A percentile compares a stretch with the other conserved stretches of the same genome.
Evolutionary conservation across 2,797 vertebrate species (phyloP).

Genomic region (Pseudochromis fuscus): DNA sequence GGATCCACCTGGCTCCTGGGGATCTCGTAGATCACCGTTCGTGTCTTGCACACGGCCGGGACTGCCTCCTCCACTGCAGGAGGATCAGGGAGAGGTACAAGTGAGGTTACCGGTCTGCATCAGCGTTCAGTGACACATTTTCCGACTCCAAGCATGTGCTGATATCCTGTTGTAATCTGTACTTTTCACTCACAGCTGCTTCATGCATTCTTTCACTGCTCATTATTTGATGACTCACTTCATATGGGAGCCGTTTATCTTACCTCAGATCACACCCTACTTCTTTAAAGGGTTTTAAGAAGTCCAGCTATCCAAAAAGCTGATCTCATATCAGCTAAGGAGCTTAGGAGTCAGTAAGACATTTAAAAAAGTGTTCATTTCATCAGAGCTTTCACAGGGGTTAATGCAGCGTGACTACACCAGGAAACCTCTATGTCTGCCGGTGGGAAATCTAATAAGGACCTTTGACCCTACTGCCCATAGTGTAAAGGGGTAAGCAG

Average conservation of each 20-base stretch:
- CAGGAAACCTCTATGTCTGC: constrained; percentile 57
- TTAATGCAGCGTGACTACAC: constrained; percentile 64
- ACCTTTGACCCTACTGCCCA: constrained; percentile 55
- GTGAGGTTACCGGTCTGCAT: not conserved
- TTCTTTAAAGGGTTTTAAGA: constrained; percentile 62
- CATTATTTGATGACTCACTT: constrained; percentile 75
- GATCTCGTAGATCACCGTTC: constrained; percentile 96
- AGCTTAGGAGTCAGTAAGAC: constrained; percentile 62
- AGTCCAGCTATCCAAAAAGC: constrained; percentile 57
- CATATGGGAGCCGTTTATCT: constrained; percentile 61
- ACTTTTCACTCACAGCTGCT: constrained; percentile 51
- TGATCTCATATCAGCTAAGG: constrained; percentile 75
- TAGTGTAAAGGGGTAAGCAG: constrained; percentile 41
- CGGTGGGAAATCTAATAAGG: constrained; percentile 63
- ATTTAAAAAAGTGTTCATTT: constrained; percentile 53
- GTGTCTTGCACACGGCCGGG: constrained; percentile 93
- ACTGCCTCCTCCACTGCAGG: constrained; percentile 90
- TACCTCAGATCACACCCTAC: constrained; percentile 62
- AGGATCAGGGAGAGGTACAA: not conserved
- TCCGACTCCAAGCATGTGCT: constrained; percentile 17
- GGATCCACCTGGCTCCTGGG: constrained; percentile 96
- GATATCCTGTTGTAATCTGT: constrained; percentile 49
- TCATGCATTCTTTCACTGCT: constrained; percentile 63
- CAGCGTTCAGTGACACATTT: constrained; percentile 53
- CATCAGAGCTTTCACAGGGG: constrained; percentile 53